Evolutionary conservation across 30 jellyfish, hydroid and myxozoan species (phyloP).

Genomic region (Chrysaora quinquecirrha): DNA sequence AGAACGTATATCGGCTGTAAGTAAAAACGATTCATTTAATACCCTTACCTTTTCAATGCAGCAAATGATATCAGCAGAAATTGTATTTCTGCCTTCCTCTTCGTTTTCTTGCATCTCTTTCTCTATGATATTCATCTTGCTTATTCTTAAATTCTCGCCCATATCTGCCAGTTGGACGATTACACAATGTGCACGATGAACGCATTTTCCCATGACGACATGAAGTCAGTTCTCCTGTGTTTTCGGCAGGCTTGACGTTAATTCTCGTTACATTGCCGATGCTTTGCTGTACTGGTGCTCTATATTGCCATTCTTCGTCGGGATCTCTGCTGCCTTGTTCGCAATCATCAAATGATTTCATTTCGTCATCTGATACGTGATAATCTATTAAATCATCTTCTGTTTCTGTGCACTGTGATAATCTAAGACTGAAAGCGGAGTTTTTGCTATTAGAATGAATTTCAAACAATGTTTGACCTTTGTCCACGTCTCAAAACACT

Average conservation of each 20-base stretch:
- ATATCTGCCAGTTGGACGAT: conserved; percentile 47
- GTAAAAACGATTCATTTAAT: too few relatives aligned
- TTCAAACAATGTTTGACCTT: neutral
- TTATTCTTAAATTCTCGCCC: conserved; percentile 49
- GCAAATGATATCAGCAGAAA: too few relatives aligned
- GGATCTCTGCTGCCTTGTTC: conserved; percentile 6
- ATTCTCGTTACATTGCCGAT: conserved; percentile 22
- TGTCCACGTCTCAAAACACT: too few relatives aligned
- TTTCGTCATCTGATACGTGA: neutral
- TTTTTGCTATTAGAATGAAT: too few relatives aligned
- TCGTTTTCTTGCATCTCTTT: conserved; percentile 4
- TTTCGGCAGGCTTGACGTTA: conserved; percentile 7
- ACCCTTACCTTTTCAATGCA: too few relatives aligned
- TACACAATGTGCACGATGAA: conserved; percentile 37
- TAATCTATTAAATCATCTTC: neutral
- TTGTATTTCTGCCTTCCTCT: neutral
- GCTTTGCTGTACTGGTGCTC: neutral
- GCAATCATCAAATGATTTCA: neutral
- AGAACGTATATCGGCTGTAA: too few relatives aligned
- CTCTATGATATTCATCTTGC: neutral
- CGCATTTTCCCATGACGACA: conserved; percentile 30
- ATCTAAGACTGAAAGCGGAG: neutral
- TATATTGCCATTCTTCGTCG: neutral
- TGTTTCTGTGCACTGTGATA: neutral
- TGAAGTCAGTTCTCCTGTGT: neutral